These are phyloP conservation scores for Poeciliopsis turrubarensis DNA, from an alignment of 2,113 vertebrate genomes.

Conservation along the genomic window DNA sequence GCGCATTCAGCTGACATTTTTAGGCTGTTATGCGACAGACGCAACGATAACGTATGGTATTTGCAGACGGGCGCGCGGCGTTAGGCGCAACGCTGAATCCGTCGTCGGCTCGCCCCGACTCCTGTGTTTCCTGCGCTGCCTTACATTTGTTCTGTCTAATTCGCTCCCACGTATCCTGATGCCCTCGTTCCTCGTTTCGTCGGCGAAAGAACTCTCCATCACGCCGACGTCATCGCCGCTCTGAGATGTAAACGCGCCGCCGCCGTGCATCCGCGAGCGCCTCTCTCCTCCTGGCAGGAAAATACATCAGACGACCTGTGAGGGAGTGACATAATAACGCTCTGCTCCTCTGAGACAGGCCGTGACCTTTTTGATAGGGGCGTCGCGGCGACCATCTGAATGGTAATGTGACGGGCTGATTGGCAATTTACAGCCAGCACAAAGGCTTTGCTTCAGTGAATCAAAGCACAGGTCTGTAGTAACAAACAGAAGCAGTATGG, in stretches of 20 bases:
- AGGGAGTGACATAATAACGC: constrained; percentile 17
- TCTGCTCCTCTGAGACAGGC: constrained; percentile 25
- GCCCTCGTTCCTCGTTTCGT: neutral
- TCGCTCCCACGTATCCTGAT: constrained; percentile 16
- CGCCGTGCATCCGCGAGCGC: neutral
- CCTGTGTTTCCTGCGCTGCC: constrained; percentile 3
- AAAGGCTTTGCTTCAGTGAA: constrained; percentile 19
- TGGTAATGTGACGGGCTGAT: constrained; percentile 57
- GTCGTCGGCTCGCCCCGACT: constrained; percentile 8
- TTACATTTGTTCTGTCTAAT: constrained; percentile 29
- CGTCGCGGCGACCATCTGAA: constrained; percentile 45
- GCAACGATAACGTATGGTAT: constrained; percentile 34
- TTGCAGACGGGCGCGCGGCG: constrained; percentile 10
- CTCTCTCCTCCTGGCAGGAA: constrained; percentile 4
- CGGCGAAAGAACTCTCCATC: constrained; percentile 21
- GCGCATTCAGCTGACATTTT: constrained; percentile 37
- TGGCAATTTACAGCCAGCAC: constrained; percentile 60
- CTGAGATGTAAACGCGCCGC: neutral
- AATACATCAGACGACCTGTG: constrained; percentile 30
- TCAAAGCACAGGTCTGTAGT: constrained; percentile 28
- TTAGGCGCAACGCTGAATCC: neutral
- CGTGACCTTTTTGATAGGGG: constrained; percentile 24
- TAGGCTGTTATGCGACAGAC: constrained; percentile 10
- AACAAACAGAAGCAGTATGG: constrained; percentile 44
- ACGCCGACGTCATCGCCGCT: constrained; percentile 5